Evolutionary conservation across 1,140 invertebrate genomes (phyloP), one percentile per base, ranked within the genome.

Genomic region (Ceratoteleas bidentatus): DNA sequence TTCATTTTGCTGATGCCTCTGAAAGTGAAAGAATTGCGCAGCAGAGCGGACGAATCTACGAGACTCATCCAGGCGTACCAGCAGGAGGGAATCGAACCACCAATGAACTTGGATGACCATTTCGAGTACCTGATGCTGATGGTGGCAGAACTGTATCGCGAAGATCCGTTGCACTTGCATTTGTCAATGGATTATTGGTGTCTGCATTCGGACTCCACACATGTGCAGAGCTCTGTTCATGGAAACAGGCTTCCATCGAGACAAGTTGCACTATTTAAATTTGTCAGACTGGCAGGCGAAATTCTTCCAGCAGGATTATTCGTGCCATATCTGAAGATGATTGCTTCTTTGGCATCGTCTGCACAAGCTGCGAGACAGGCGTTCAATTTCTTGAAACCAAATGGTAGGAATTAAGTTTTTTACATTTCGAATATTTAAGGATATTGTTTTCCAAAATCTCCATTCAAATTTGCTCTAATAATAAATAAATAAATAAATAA

Each of bases 1-100:
- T 98, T 99, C 82, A 97, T 99, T 61, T 94, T 97, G 53, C 92
- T 96, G 38, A 97, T 99, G 96, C 97, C 98, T 38, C 92, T 97
- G 36, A 98, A 98, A 91, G 94, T 96, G 0, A 96, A 96, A 88
- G 96, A 97, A 87, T 89, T 98, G 50, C 91, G 96, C 49, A 95
- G 95, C 82, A 93, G 96, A 81, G 97, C 97, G 0, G 97, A 99
- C 89, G 98, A 99, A 90, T 94, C 95, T 0, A 96, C 97, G 14
- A 93, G 96, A 73, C 95, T 97, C 14, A 94, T 96, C 47, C 93
- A 96, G 73, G 94, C 95, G 65, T 97, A 97, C 90, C 92, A 94
- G 6, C 93, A 95, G 76, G 96, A 98, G 90, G 97, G 96, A 2
- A 90, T 98, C 32, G 95, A 96, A 58, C 94, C 96, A 7, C 96